A percentile compares a stretch with the other conserved stretches of the same genome.
phyloP scores from a whole-genome alignment of 2,888 invertebrate genomes.

The Galerucella nymphaeae region DNA sequence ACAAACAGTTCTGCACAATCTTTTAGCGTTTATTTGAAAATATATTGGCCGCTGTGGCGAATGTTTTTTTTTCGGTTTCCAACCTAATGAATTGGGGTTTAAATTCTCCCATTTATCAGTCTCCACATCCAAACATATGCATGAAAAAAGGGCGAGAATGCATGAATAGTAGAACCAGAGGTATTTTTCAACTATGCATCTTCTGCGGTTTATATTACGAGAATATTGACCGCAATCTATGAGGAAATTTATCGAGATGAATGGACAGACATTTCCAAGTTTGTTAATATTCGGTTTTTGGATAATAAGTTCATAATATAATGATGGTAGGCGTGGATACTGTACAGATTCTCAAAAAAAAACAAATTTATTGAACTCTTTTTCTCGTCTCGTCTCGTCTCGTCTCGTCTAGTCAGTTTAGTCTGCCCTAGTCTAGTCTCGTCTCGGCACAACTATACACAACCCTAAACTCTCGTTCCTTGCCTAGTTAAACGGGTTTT shows the following conservation, averaged over 20 bases:
- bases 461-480: too few relatives aligned
- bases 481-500: too few relatives aligned
- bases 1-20: not conserved
- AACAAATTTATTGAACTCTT: too few relatives aligned
- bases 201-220: not conserved
- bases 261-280: not conserved
- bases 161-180: not conserved
- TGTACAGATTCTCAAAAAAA: too few relatives aligned
- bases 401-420: too few relatives aligned
- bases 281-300: too few relatives aligned
- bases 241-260: not conserved
- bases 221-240: not conserved
- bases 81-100: slow-evolving; percentile 10
- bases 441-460: too few relatives aligned
- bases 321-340: too few relatives aligned
- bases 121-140: slow-evolving; percentile 1
- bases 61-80: not conserved
- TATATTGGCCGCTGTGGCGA: not conserved
- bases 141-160: slow-evolving; percentile 7
- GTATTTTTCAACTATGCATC: slow-evolving; percentile 10
- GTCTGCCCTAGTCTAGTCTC: too few relatives aligned
- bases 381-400: too few relatives aligned
- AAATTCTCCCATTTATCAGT: slow-evolving; percentile 4
- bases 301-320: too few relatives aligned
- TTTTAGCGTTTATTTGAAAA: slow-evolving; percentile 9